Conservation (phyloP, 2,797 vertebrate species). For the Danio jaintianensis region DNA sequence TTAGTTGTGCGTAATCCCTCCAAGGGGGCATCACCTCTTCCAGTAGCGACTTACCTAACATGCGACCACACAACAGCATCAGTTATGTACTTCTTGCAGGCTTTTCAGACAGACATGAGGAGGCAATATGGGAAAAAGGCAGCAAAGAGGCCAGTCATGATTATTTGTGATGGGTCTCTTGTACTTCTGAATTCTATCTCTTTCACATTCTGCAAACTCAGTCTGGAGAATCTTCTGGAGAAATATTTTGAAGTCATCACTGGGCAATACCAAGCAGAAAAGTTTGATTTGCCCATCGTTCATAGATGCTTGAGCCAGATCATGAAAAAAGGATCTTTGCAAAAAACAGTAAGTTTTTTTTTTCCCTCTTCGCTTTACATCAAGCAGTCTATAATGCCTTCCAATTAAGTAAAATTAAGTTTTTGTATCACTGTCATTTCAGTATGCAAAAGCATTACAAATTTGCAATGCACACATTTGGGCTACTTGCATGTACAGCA, state of each 20-base stretch:
- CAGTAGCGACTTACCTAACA: constrained; percentile 19
- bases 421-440: neutral
- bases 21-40: constrained; percentile 9
- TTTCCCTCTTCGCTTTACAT: too few relatives aligned
- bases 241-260: neutral
- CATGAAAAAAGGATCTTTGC: constrained; percentile 12
- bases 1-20: neutral
- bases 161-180: constrained; percentile 11
- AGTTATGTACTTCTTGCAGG: neutral
- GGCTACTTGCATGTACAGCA: neutral
- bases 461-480: constrained; percentile 3
- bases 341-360: constrained; percentile 8
- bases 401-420: too few relatives aligned
- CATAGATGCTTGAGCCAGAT: constrained; percentile 17
- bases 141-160: constrained; percentile 5
- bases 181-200: neutral
- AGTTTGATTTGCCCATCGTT: neutral
- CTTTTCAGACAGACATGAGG: neutral
- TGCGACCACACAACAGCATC: neutral
- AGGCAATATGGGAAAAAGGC: neutral
- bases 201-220: neutral
- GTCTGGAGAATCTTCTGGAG: constrained; percentile 13
- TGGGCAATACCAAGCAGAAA: constrained; percentile 1
- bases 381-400: too few relatives aligned
- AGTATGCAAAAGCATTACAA: constrained; percentile 1